Conservation (phyloP, 2,888 invertebrate species). For the Philaethria dido region DNA sequence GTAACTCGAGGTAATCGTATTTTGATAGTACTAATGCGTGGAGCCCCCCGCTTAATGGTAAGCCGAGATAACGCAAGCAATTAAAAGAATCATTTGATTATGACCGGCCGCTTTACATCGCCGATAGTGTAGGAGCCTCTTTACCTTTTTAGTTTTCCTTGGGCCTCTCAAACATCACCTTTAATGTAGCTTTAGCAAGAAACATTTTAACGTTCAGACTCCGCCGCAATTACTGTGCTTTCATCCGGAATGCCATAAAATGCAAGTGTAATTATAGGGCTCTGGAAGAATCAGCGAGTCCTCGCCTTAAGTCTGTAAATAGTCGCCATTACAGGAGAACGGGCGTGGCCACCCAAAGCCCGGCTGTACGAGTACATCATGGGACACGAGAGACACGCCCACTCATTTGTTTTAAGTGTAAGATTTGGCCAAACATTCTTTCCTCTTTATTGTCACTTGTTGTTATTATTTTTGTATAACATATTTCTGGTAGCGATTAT, state of each 20-base stretch:
- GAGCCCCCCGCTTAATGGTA: conserved; percentile 65
- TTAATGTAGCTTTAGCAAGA: not conserved
- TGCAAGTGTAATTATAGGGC: conserved; percentile 21
- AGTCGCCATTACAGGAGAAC: conserved; percentile 53
- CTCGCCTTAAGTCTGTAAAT: conserved; percentile 55
- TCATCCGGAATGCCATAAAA: conserved; percentile 22
- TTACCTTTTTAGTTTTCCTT: conserved; percentile 2
- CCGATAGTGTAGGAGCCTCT: conserved; percentile 52
- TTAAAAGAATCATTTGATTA: conserved; percentile 77
- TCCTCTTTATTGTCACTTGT: conserved; percentile 1
- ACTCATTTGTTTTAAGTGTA: no score
- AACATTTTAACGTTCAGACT: not conserved
- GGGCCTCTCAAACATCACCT: not conserved
- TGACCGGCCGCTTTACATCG: conserved; percentile 59
- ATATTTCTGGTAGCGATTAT: conserved; percentile 11
- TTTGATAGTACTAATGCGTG: conserved; percentile 60
- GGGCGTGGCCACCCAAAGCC: conserved; percentile 18
- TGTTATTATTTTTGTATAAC: conserved; percentile 5
- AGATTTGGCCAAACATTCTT: conserved; percentile 4
- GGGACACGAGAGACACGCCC: conserved; percentile 2
- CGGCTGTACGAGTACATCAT: no score
- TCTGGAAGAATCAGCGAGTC: conserved; percentile 48
- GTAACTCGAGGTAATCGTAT: conserved; percentile 41
- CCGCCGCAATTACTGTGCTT: not conserved
- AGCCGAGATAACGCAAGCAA: conserved; percentile 67